Conservation (phyloP, 2,888 invertebrate species). For the Acronicta alni region DNA sequence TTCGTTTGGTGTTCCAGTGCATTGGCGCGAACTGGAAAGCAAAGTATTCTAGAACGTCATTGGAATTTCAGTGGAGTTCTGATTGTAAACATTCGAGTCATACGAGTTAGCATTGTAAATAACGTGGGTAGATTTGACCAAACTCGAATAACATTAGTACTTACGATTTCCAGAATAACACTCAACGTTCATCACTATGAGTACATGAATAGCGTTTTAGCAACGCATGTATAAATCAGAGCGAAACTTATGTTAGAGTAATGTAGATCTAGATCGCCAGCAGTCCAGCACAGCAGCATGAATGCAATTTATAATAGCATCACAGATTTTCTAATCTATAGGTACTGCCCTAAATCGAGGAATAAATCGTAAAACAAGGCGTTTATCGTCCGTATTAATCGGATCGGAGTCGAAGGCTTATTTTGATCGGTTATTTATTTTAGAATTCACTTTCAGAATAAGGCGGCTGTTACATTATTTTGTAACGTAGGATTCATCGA, state of each 20-base stretch:
- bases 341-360: no score
- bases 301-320: no score
- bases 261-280: no score
- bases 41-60: conserved; percentile 20
- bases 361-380: no score
- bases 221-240: no score
- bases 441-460: not conserved
- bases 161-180: not conserved
- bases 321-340: no score
- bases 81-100: conserved; percentile 2
- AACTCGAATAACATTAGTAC: not conserved
- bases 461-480: not conserved
- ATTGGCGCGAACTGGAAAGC: conserved; percentile 38
- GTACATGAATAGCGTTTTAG: no score
- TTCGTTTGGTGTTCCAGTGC: conserved; percentile 44
- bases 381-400: no score
- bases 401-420: no score
- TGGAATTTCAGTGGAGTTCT: conserved; percentile 10
- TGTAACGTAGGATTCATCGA: not conserved
- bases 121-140: not conserved
- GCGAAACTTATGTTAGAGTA: no score
- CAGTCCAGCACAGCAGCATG: no score
- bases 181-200: not conserved
- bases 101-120: not conserved
- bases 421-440: no score